A percentile compares a stretch with the other conserved stretches of the same genome.
Conservation (phyloP, 1,140 invertebrate genomes). For the Anthonomus grandis region DNA sequence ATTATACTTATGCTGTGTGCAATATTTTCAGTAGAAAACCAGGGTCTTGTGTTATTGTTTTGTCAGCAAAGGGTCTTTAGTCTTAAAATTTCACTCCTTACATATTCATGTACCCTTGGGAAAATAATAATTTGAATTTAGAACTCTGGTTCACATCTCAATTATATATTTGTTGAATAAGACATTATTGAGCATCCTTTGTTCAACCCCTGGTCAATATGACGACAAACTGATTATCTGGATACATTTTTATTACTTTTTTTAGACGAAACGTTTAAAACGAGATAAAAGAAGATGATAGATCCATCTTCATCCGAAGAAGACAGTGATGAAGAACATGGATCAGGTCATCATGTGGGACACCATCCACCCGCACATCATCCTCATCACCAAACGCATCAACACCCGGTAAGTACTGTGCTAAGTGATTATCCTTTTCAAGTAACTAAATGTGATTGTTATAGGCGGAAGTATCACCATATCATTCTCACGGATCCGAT, state of each 20-base stretch:
- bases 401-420: conserved; percentile 30
- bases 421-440: not conserved
- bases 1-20: too few relatives aligned
- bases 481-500: conserved; percentile 38
- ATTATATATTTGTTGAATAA: not conserved
- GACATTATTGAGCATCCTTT: not conserved
- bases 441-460: not conserved
- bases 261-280: conserved; percentile 33
- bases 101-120: too few relatives aligned
- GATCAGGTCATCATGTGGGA: conserved; percentile 51
- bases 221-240: not conserved
- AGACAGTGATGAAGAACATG: conserved; percentile 79
- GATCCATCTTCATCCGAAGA: conserved; percentile 87
- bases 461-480: conserved; percentile 42
- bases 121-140: not conserved
- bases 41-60: too few relatives aligned
- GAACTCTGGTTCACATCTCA: not conserved
- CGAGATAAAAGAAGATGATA: conserved; percentile 66
- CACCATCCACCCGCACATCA: conserved; percentile 45
- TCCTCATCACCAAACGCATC: conserved; percentile 37
- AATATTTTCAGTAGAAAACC: too few relatives aligned
- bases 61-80: too few relatives aligned
- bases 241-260: not conserved
- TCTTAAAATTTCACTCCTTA: too few relatives aligned
- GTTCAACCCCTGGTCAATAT: not conserved